Evolutionary conservation across 2,888 invertebrate species (phyloP).

Genomic region (Uropetala carovei): DNA sequence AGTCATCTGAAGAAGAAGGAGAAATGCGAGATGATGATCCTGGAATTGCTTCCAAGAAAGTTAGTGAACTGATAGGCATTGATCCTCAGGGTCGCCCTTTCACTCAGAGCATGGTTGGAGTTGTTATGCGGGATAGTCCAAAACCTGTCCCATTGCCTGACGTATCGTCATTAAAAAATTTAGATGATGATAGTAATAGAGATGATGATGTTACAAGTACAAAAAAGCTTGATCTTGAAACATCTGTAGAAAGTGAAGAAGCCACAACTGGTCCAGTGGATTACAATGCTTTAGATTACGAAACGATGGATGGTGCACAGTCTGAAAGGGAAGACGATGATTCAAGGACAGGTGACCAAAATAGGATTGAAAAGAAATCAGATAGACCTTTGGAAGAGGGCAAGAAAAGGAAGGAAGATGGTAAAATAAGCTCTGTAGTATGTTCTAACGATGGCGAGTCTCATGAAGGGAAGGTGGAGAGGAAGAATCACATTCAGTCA

Average conservation of each 20-base stretch:
- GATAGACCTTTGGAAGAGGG: background rate
- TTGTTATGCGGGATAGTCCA: background rate
- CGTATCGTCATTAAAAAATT: background rate
- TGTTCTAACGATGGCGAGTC: background rate
- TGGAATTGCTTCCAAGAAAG: background rate
- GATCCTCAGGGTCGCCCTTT: slow-evolving; percentile 3
- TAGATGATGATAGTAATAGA: background rate
- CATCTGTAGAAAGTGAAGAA: slow-evolving; percentile 68
- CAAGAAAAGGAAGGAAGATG: background rate
- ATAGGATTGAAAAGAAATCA: slow-evolving; percentile 18
- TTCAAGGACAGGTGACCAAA: background rate
- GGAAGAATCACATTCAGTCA: background rate
- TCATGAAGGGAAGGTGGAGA: background rate
- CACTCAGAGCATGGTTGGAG: slow-evolving; percentile 1
- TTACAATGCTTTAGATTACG: slow-evolving; percentile 86
- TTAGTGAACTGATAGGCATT: slow-evolving; percentile 48
- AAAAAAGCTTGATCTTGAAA: slow-evolving; percentile 69
- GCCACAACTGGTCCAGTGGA: slow-evolving; percentile 76
- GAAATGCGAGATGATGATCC: slow-evolving; percentile 75
- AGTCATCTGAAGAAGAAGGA: slow-evolving; percentile 75
- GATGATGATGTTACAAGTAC: slow-evolving; percentile 65
- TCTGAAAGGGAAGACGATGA: slow-evolving; percentile 48
- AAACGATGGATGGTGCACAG: slow-evolving; percentile 72
- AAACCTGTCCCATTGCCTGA: slow-evolving; percentile 56
- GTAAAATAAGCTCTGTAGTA: background rate